Base-by-base conservation (phyloP, 2,888 invertebrate species). In the Lobophora halterata region DNA sequence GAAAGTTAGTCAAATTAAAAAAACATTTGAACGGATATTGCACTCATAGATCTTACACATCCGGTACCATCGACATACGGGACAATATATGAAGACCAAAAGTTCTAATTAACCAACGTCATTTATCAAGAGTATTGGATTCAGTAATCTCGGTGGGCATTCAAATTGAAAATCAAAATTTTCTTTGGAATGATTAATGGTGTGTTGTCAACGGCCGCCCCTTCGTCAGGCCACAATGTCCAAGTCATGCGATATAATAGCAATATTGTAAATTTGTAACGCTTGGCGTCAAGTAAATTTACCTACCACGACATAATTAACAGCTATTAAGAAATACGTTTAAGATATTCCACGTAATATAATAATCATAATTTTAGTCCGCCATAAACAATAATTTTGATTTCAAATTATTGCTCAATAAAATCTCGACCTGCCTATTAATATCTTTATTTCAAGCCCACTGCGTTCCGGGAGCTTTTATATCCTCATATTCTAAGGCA, bases 101-200 rank as follows among this genome's bases (percentile, higher is more conserved):
- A 54, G 51, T 66, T 62, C 70, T 73, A 74, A 80, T 78, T 73
- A 78, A 73, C 64, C 42, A 50, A 57, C 58, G 62, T 72, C 74
- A 82, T 82, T 79, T 71, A 81, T 79, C 75, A 78, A 66, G 58
- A 49, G 59, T 65, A 66, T 74, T 70, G 71, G 65, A 68, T 79
- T 74, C 71, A 61, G 70, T 70, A 78, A 79, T 79, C 74, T 67
- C 65, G 55, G 69, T 56, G 57, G 63, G 61, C 61, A 77, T 77
- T 78, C 64, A 71, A 73, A 79, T 78, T 79, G 79, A 81, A 83
- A 82, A 82, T 82, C 79, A 79, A 80, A 85, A 80, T 77, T 79
- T 79, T 74, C 74, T 75, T 71, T 74, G 30, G 57, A 68, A 68
- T 86, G 86, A 86, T 86, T 86, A 81, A 86, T 77, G 86, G 83